A percentile compares a stretch with the other conserved stretches of the same genome.
phyloP scores from a whole-genome alignment of 2,113 vertebrate genomes.

The Trochalopteron elliotii region DNA sequence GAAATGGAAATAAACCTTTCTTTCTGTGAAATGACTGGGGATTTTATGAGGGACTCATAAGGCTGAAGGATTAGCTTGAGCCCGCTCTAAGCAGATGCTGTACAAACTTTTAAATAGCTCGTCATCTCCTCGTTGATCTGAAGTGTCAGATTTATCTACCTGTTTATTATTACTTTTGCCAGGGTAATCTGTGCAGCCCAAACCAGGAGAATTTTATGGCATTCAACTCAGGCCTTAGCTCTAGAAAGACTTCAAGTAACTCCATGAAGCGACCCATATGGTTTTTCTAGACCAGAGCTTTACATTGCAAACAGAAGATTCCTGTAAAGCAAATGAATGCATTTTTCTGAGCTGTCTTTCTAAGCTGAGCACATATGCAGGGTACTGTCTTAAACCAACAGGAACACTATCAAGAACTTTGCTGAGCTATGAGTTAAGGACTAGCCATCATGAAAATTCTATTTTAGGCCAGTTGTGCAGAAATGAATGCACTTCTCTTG shows the following conservation, averaged over 20 bases:
- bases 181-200: neutral
- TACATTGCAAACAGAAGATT: neutral
- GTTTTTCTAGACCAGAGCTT: neutral
- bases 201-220: neutral
- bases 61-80: neutral
- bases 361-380: neutral
- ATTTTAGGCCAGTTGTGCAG: neutral
- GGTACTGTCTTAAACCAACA: neutral
- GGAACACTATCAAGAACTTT: neutral
- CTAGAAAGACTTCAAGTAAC: neutral
- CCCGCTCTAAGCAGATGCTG: neutral
- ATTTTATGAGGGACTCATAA: neutral
- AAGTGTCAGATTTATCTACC: neutral
- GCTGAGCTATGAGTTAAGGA: neutral
- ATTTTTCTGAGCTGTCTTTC: neutral
- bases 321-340: neutral
- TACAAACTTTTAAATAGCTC: neutral
- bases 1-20: conserved; percentile 22
- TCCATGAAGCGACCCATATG: neutral
- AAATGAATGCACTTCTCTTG: neutral
- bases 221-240: neutral
- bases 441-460: neutral
- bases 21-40: neutral
- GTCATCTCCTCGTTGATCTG: neutral
- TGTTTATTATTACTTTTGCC: neutral